Conservation (phyloP, 1,140 invertebrate genomes). For the Psix sp. region DNA sequence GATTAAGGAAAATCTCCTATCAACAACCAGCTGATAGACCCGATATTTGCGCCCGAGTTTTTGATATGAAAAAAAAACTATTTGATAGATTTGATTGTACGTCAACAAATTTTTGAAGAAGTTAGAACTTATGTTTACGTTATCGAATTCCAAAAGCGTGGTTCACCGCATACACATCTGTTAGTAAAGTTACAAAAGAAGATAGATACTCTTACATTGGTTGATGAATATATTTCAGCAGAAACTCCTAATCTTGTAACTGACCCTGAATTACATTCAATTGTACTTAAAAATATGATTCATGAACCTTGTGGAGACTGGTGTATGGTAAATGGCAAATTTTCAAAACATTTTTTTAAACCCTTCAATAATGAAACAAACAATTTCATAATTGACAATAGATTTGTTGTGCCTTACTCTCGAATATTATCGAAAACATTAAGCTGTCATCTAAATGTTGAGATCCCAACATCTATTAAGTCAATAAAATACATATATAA, state of each 20-base stretch:
- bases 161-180: slow-evolving; percentile 73
- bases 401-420: too few relatives aligned
- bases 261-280: neutral
- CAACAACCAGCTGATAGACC: slow-evolving; percentile 56
- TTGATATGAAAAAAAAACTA: slow-evolving; percentile 19
- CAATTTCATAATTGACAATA: too few relatives aligned
- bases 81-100: slow-evolving; percentile 8
- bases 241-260: slow-evolving; percentile 1
- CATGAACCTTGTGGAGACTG: too few relatives aligned
- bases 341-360: too few relatives aligned
- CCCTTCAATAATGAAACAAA: neutral
- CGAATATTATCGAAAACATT: too few relatives aligned
- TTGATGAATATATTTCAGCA: slow-evolving; percentile 61
- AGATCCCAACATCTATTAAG: too few relatives aligned
- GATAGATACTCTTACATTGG: too few relatives aligned
- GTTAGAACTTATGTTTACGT: slow-evolving; percentile 63
- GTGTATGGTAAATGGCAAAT: too few relatives aligned
- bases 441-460: too few relatives aligned
- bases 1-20: slow-evolving; percentile 60
- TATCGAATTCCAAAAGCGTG: slow-evolving; percentile 67
- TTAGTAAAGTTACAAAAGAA: slow-evolving; percentile 62
- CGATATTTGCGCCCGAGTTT: slow-evolving; percentile 1
- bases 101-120: slow-evolving; percentile 19
- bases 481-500: slow-evolving; percentile 45
- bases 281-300: too few relatives aligned